These are phyloP conservation scores for Hemibagrus wyckioides DNA, from an alignment of 2,113 vertebrate species.

Conservation along the genomic window DNA sequence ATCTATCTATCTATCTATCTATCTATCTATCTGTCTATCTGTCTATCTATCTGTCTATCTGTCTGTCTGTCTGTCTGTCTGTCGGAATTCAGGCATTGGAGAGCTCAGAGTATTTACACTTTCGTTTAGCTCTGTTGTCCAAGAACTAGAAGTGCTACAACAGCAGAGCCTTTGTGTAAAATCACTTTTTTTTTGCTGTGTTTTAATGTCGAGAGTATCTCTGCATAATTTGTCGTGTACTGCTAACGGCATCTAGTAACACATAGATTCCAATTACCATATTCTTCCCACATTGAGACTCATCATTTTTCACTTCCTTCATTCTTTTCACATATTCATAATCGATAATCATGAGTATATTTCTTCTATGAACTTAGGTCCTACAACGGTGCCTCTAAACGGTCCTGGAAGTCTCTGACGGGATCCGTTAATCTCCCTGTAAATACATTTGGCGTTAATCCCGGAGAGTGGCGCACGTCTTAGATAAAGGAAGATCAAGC, in stretches of 20 bases:
- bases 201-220: background rate
- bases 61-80: no score
- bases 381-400: slow-evolving; percentile 54
- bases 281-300: background rate
- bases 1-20: no score
- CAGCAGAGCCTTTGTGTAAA: background rate
- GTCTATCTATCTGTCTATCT: no score
- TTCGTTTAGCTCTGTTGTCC: background rate
- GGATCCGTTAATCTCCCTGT: slow-evolving; percentile 69
- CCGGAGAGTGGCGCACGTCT: slow-evolving; percentile 49
- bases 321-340: slow-evolving; percentile 23
- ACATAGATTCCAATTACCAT: background rate
- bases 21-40: no score
- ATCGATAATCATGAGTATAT: slow-evolving; percentile 18
- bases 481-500: slow-evolving; percentile 67
- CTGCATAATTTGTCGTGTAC: slow-evolving; percentile 7
- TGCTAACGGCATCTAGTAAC: background rate
- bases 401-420: slow-evolving; percentile 57
- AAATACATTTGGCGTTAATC: slow-evolving; percentile 76
- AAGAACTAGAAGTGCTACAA: background rate
- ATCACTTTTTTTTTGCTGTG: background rate
- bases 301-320: slow-evolving; percentile 18
- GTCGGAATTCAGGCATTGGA: background rate
- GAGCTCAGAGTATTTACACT: background rate
- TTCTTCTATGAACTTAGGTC: background rate